Evolutionary conservation across 2,797 vertebrate genomes (phyloP).

Genomic region (Taeniopygia guttata): DNA sequence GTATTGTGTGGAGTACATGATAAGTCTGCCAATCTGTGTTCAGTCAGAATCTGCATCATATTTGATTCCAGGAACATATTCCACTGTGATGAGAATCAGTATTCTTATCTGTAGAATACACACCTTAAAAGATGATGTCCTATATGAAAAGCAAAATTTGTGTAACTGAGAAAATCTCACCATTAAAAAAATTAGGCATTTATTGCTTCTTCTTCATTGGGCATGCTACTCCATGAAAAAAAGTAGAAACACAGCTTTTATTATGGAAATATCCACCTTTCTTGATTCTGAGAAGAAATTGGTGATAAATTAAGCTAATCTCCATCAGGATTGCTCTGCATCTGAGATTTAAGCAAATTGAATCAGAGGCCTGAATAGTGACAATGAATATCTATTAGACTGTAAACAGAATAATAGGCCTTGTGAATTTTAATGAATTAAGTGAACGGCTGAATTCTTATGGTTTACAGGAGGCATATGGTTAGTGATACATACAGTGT

Average conservation of each 20-base stretch:
- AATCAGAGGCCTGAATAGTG: slow-evolving; percentile 81
- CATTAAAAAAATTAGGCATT: background rate
- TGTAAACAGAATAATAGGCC: slow-evolving; percentile 79
- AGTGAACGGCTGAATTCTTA: slow-evolving; percentile 58
- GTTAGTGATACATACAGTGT: slow-evolving; percentile 28
- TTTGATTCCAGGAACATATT: background rate
- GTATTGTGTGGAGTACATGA: background rate
- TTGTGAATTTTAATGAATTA: slow-evolving; percentile 74
- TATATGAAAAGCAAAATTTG: background rate
- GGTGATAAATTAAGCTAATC: slow-evolving; percentile 86
- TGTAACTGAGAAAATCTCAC: background rate
- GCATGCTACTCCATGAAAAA: background rate
- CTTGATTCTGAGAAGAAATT: slow-evolving; percentile 73
- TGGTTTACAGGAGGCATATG: slow-evolving; percentile 26
- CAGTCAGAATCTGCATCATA: background rate
- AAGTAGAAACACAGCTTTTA: slow-evolving; percentile 43
- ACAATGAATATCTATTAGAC: slow-evolving; percentile 85
- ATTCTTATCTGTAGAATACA: background rate
- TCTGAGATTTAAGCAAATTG: slow-evolving; percentile 83
- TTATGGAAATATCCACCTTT: slow-evolving; percentile 61
- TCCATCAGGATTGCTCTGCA: slow-evolving; percentile 81
- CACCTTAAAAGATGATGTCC: background rate
- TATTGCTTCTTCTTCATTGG: background rate
- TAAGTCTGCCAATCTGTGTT: background rate
- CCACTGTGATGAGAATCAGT: background rate